Conservation (phyloP, 2,888 invertebrate genomes). For the Alitta virens region DNA sequence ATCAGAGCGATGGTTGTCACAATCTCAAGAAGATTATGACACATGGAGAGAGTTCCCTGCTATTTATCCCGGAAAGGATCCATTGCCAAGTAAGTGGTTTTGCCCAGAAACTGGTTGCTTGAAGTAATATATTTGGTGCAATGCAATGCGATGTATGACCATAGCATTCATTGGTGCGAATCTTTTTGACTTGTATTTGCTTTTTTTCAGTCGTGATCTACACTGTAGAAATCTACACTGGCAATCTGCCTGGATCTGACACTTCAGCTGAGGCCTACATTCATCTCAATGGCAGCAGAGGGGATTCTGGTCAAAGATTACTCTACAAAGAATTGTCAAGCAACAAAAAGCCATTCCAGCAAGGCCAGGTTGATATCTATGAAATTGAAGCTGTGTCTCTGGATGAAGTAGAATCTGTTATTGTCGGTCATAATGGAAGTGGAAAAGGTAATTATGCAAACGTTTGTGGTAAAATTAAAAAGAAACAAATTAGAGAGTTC, state of each 20-base stretch:
- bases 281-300: conserved; percentile 26
- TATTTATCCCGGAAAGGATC: conserved; percentile 29
- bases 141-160: too few relatives aligned
- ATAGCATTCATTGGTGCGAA: too few relatives aligned
- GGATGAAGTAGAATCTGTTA: conserved; percentile 39
- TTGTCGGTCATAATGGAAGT: conserved; percentile 42
- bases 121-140: too few relatives aligned
- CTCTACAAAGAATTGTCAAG: conserved; percentile 22
- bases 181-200: too few relatives aligned
- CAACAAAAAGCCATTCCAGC: conserved; percentile 22
- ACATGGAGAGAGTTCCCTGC: conserved; percentile 45
- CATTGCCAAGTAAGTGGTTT: conserved; percentile 36
- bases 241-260: conserved; percentile 28
- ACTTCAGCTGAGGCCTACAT: conserved; percentile 32
- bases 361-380: conserved; percentile 44
- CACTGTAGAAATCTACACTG: conserved; percentile 32
- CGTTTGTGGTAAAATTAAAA: too few relatives aligned
- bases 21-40: conserved; percentile 45
- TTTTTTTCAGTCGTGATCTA: not conserved
- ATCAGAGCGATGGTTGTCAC: conserved; percentile 48
- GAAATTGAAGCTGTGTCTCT: conserved; percentile 48
- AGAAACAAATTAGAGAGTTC: too few relatives aligned
- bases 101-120: too few relatives aligned
- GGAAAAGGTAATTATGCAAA: conserved; percentile 30
- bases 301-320: conserved; percentile 29